Base-by-base conservation (phyloP, 2,888 invertebrate species). In the Dilophus febrilis region DNA sequence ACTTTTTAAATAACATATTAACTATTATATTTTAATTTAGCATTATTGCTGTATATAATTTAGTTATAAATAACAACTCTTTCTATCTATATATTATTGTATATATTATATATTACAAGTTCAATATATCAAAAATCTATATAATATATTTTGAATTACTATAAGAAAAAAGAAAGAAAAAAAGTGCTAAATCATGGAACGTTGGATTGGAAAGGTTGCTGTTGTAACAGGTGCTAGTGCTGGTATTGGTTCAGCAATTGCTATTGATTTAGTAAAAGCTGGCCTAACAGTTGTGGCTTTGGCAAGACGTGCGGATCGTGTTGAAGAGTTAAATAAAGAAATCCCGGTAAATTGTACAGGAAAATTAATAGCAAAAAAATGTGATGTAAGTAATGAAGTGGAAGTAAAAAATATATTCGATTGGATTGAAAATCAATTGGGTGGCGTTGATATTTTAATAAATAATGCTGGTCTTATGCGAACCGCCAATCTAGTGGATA, bases 151-250 rank as follows among this genome's bases (percentile, higher is more conserved):
- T n/a, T n/a, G n/a, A n/a, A n/a, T n/a, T n/a, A n/a, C n/a, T n/a
- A n/a, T n/a, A n/a, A n/a, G n/a, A n/a, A n/a, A n/a, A n/a, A n/a
- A n/a, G n/a, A n/a, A n/a, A n/a, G n/a, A n/a, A n/a, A n/a, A n/a
- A n/a, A n/a, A n/a, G n/a, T n/a, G n/a, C n/a, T 22, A 29, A 29
- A 29, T 4, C 17, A 67, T 71, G 67, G 69, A 76, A 35, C 68
- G 71, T 41, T 76, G 74, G 74, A 49, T 51, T 7, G 71, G 70
- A 41, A 70, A 70, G 53, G 67, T 71, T 1, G 75, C 74, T 1
- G 61, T 77, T 35, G 73, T 77, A 36, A 76, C 73, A 3, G 76
- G 76, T 32, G 74, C 72, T 16, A 74, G 74, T 53, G 59, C 66
- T 0, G 76, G 75, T 5, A 75, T 76, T 40, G 76, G 71, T 11